Percentiles rank a stretch among this genome's conserved stretches.
phyloP scores from a whole-genome alignment of 2,113 vertebrate genomes.

The Nibea albiflora region DNA sequence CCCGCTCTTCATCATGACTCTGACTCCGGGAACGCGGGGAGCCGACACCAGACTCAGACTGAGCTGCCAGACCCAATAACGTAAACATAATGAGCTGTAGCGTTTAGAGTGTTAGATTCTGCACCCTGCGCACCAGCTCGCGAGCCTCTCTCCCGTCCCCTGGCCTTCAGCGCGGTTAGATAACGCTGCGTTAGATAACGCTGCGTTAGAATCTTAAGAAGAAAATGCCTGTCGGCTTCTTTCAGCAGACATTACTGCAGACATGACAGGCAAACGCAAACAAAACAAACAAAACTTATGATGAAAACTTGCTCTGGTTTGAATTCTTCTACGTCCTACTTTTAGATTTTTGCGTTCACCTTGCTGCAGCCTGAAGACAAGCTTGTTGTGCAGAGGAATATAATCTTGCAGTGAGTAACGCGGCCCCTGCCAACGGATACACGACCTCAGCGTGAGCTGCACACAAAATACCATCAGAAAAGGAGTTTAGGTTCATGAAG shows the following conservation, averaged over 20 bases:
- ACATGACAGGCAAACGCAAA: constrained; percentile 27
- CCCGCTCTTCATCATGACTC: constrained; percentile 50
- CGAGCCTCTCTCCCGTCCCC: constrained; percentile 27
- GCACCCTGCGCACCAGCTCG: constrained; percentile 53
- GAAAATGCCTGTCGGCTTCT: constrained; percentile 60
- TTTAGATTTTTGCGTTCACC: constrained; percentile 23
- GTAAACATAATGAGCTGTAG: constrained; percentile 48
- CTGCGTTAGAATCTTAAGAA: constrained; percentile 29
- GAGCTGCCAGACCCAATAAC: constrained; percentile 61
- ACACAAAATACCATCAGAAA: background rate
- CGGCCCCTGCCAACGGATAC: background rate
- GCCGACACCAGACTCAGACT: constrained; percentile 14
- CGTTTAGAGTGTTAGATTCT: constrained; percentile 46
- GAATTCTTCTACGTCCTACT: constrained; percentile 9
- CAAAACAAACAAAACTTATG: constrained; percentile 45
- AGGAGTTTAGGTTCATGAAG: constrained; percentile 1
- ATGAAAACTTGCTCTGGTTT: constrained; percentile 46
- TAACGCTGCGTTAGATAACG: constrained; percentile 72
- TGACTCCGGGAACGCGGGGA: constrained; percentile 17
- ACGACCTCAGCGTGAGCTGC: constrained; percentile 24
- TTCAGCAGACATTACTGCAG: constrained; percentile 60
- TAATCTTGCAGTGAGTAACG: constrained; percentile 16
- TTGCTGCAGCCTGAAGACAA: constrained; percentile 19
- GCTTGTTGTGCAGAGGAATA: constrained; percentile 7
- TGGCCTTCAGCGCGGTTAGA: constrained; percentile 66